Evolutionary conservation across 2,113 vertebrate species (phyloP), one percentile per base, ranked within the genome.

Genomic region (Ancistrus triradiatus): DNA sequence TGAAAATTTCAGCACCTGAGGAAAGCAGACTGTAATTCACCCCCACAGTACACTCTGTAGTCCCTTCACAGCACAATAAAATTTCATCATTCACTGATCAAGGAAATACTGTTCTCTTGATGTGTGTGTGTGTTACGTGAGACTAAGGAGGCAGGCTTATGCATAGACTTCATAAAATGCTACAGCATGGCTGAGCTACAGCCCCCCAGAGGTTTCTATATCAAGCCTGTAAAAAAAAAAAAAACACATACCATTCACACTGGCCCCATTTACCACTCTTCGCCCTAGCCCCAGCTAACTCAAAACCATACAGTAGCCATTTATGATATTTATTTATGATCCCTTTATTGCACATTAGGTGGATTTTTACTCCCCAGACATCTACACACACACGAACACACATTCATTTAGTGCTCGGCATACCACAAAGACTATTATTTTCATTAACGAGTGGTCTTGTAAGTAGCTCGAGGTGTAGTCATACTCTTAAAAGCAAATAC

Each of bases 1-100:
- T 1, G 9, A 27, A 35, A 43, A 33, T 51, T 46, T n/a, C n/a
- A n/a, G n/a, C n/a, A n/a, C n/a, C n/a, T n/a, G n/a, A n/a, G n/a
- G n/a, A n/a, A n/a, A 63, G 22, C 46, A 33, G 25, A 40, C 13
- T 52, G 33, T 31, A 46, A 65, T 52, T 64, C 53, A 70, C 37
- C 10, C 14, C 47, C 44, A 8, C 25, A 44, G 50, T 48, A 38
- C 46, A 46, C 38, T 28, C 11, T 42, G 21, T 25, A 64, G 55
- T 37, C 43, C 25, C 49, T 49, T 25, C 55, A 70, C 35, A 55
- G 51, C 43, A 60, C 63, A 19, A 47, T 55, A 49, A 56, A 46
- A 53, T 59, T 59, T 64, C 61, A 70, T 70, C 61, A 51, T 22
- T 59, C 35, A 44, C 25, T 55, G 63, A 71, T 66, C 69, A 71